These are phyloP conservation scores for Eonycteris spelaea DNA, from an alignment of 2,113 vertebrate species.

Conservation along the genomic window DNA sequence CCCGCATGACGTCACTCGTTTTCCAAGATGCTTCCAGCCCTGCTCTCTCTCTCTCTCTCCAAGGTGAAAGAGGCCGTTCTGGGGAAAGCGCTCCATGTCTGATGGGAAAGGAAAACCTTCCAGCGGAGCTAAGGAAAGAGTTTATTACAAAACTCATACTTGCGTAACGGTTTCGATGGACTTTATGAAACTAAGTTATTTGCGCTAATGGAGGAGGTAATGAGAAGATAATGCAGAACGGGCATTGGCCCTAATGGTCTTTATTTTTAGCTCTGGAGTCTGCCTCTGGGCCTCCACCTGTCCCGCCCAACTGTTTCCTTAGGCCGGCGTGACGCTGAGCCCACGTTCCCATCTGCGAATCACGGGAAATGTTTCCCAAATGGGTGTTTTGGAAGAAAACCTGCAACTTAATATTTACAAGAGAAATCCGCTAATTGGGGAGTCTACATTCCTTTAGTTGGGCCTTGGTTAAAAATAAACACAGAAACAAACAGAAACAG, in stretches of 20 bases:
- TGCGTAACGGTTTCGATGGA: rapidly evolving
- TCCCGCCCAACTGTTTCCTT: background rate
- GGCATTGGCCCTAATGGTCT: background rate
- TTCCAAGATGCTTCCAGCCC: background rate
- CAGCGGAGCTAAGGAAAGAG: background rate
- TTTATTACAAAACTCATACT: background rate
- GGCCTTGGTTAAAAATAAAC: background rate
- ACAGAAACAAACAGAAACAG: background rate
- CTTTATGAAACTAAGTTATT: background rate
- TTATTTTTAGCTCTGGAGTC: background rate
- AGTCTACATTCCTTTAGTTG: background rate
- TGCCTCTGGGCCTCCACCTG: background rate
- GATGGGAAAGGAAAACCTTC: background rate
- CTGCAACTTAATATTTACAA: background rate
- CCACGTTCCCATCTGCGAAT: rapidly evolving
- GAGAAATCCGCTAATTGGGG: background rate
- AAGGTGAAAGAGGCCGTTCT: background rate
- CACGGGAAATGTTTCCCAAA: background rate
- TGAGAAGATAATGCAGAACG: background rate
- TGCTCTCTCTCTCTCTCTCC: background rate
- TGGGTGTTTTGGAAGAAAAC: background rate
- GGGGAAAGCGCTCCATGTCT: background rate
- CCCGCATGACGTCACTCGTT: background rate
- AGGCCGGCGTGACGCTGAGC: rapidly evolving
- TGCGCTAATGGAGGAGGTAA: background rate